Percentiles rank a stretch among this genome's conserved stretches.
Evolutionary conservation across 1,140 invertebrate species (phyloP).

Genomic region (Probaryconus sp.): DNA sequence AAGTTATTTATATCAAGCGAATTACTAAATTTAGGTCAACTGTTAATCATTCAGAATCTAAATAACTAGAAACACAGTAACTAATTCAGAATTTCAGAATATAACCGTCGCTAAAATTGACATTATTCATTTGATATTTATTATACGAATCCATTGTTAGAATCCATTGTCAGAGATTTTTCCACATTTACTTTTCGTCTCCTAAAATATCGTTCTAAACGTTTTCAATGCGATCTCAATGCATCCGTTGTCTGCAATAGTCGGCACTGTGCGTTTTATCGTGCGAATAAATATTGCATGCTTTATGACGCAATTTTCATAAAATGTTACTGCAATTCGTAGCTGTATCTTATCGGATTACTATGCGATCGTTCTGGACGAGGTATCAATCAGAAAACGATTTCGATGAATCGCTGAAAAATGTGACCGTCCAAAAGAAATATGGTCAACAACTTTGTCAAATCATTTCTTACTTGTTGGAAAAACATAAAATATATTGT

Average conservation of each 20-base stretch:
- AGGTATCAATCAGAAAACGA: slow-evolving; percentile 36
- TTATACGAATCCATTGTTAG: slow-evolving; percentile 1
- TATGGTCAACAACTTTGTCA: too few relatives aligned
- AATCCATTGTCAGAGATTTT: slow-evolving; percentile 2
- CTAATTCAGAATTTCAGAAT: too few relatives aligned
- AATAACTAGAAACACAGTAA: too few relatives aligned
- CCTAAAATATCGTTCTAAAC: slow-evolving; percentile 29
- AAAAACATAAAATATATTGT: too few relatives aligned
- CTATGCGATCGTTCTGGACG: slow-evolving; percentile 23
- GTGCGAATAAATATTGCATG: slow-evolving; percentile 35
- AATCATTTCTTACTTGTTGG: too few relatives aligned
- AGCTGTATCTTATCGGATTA: slow-evolving; percentile 40
- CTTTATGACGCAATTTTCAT: slow-evolving; percentile 43
- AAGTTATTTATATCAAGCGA: too few relatives aligned
- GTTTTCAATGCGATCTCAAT: slow-evolving; percentile 35
- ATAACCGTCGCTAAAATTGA: too few relatives aligned
- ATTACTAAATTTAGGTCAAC: too few relatives aligned
- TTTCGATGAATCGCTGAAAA: slow-evolving; percentile 20
- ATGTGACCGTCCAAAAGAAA: neutral
- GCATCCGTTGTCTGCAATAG: slow-evolving; percentile 28
- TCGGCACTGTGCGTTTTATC: slow-evolving; percentile 19
- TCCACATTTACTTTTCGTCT: slow-evolving; percentile 27
- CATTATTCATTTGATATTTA: neutral
- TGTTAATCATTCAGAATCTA: too few relatives aligned
- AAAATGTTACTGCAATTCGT: slow-evolving; percentile 27